Evolutionary conservation across 2,113 vertebrate genomes (phyloP).

Genomic region (Malaclemys terrapin): DNA sequence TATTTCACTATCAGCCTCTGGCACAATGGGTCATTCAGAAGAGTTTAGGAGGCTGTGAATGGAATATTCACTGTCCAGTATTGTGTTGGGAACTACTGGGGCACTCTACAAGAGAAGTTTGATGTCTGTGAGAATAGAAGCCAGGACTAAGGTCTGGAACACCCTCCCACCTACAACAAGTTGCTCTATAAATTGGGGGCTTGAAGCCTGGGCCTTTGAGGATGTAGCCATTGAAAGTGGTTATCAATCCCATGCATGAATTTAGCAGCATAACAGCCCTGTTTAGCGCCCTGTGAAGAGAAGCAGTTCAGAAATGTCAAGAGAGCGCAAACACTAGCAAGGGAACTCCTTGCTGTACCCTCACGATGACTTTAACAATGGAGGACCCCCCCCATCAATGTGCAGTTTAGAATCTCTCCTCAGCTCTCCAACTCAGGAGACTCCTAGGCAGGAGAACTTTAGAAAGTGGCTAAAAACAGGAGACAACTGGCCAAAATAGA

Average conservation of each 20-base stretch:
- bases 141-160: constrained; percentile 1
- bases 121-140: constrained; percentile 29
- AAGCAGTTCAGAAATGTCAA: not conserved
- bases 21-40: constrained; percentile 41
- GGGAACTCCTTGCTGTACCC: not conserved
- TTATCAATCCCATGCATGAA: not conserved
- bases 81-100: constrained; percentile 17
- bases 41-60: not conserved
- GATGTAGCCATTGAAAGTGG: not conserved
- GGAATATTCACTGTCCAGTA: constrained; percentile 42
- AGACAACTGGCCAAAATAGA: not conserved
- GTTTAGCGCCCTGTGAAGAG: not conserved
- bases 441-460: not conserved
- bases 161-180: not conserved
- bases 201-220: not conserved
- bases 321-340: not conserved
- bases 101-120: constrained; percentile 7
- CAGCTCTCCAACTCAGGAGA: not conserved
- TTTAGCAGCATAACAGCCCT: not conserved
- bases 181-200: not conserved
- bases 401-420: not conserved
- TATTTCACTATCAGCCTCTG: constrained; percentile 2
- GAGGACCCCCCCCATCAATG: fast-evolving
- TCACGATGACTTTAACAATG: not conserved
- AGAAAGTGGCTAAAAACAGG: not conserved